Conservation (phyloP, 2,797 vertebrate genomes). For the Apodemus agrarius region DNA sequence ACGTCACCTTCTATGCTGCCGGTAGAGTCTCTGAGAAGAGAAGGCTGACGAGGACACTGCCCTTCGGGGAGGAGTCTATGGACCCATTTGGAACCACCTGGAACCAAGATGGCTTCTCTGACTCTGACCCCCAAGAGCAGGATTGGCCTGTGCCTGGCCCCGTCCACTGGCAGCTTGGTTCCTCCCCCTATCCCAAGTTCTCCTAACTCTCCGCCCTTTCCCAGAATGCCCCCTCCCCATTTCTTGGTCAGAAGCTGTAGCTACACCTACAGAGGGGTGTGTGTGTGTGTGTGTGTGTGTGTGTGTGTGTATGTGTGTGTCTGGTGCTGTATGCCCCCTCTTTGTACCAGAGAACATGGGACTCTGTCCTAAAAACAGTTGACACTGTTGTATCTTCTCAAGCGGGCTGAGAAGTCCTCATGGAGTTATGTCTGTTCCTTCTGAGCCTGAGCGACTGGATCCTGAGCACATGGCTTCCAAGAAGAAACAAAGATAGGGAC, state of each 20-base stretch:
- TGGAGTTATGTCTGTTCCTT: not conserved
- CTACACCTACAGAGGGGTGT: not conserved
- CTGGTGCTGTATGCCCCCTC: not conserved
- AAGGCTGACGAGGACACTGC: not conserved
- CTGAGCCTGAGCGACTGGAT: not conserved
- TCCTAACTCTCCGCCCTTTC: not conserved
- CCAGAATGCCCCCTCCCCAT: not conserved
- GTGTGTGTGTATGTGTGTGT: not conserved
- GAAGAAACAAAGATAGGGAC: not conserved
- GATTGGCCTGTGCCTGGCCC: not conserved
- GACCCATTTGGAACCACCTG: not conserved
- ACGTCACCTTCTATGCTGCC: not conserved
- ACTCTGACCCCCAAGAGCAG: not conserved
- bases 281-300: not conserved
- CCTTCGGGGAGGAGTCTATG: not conserved
- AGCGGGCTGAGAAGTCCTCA: not conserved
- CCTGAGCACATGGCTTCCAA: not conserved
- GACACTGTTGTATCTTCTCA: not conserved
- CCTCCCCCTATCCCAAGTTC: not conserved
- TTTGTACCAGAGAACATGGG: not conserved
- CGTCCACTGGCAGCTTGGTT: not conserved
- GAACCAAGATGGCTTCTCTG: not conserved
- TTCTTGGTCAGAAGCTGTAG: not conserved
- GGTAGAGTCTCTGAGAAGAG: not conserved
- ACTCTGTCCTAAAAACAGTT: not conserved